Conservation (phyloP, 2,797 vertebrate species). For the Peromyscus aztecus region DNA sequence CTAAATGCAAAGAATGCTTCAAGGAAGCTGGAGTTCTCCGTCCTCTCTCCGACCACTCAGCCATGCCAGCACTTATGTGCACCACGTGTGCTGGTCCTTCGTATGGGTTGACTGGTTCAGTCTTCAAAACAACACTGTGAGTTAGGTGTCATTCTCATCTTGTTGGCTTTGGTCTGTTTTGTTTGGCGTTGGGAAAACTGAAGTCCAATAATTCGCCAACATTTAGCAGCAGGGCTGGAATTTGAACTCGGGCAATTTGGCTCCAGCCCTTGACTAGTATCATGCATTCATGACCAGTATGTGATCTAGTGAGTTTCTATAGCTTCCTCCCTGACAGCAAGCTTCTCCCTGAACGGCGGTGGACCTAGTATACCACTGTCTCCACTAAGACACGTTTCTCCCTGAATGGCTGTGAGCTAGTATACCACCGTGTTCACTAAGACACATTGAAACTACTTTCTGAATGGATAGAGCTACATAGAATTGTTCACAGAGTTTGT, state of each 20-base stretch:
- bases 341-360: not conserved
- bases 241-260: not conserved
- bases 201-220: not conserved
- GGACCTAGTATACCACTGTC: too few species aligned
- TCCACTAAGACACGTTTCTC: not conserved
- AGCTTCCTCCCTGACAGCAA: not conserved
- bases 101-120: not conserved
- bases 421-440: not conserved
- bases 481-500: not conserved
- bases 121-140: not conserved
- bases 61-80: not conserved
- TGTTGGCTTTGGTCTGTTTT: not conserved
- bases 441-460: not conserved
- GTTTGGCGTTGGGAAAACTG: conserved; percentile 10
- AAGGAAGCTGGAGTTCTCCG: not conserved
- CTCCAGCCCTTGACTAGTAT: not conserved
- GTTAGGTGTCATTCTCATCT: not conserved
- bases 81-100: not conserved
- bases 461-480: not conserved
- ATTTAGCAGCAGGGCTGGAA: conserved; percentile 18
- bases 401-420: not conserved
- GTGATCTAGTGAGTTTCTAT: not conserved
- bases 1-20: not conserved
- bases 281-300: not conserved
- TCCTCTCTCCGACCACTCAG: not conserved